phyloP scores from a whole-genome alignment of 2,888 invertebrate species.

The Drosophila maculinotata region DNA sequence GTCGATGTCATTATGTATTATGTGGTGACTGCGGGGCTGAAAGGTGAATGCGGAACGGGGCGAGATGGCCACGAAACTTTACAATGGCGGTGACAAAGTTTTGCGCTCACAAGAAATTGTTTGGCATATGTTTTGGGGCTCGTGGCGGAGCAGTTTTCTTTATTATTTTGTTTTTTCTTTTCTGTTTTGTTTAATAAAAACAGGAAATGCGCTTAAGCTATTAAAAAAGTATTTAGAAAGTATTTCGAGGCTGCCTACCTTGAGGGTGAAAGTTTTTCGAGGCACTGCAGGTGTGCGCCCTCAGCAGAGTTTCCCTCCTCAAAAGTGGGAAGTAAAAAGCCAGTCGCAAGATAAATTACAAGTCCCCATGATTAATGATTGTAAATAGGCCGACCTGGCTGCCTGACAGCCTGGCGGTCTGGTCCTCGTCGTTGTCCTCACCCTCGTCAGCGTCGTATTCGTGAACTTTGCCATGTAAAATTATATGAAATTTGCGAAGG shows the following conservation, averaged over 20 bases:
- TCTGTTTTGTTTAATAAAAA: slow-evolving; percentile 63
- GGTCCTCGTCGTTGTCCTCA: neutral
- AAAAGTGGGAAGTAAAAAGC: slow-evolving; percentile 31
- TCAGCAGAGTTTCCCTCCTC: slow-evolving; percentile 5
- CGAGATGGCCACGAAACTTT: slow-evolving; percentile 56
- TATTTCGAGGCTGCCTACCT: slow-evolving; percentile 55
- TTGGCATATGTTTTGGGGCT: slow-evolving; percentile 59
- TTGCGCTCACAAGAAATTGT: slow-evolving; percentile 40
- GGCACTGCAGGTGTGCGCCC: slow-evolving; percentile 44
- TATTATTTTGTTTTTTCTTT: slow-evolving; percentile 12
- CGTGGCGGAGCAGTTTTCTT: slow-evolving; percentile 2
- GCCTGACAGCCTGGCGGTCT: neutral
- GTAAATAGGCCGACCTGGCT: slow-evolving; percentile 49
- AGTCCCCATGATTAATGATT: slow-evolving; percentile 74
- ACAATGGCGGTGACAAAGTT: slow-evolving; percentile 69
- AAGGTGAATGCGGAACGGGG: neutral
- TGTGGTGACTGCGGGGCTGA: slow-evolving; percentile 4
- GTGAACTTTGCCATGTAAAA: slow-evolving; percentile 22
- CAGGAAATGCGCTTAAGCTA: slow-evolving; percentile 76
- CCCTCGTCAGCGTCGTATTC: slow-evolving; percentile 2
- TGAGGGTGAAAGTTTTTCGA: slow-evolving; percentile 44
- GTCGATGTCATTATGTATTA: slow-evolving; percentile 55
- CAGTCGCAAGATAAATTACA: slow-evolving; percentile 76
- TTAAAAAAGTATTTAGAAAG: slow-evolving; percentile 80
- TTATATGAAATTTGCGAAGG: slow-evolving; percentile 11